Evolutionary conservation across 2,888 invertebrate genomes (phyloP).

Genomic region (Taphrorychus bicolor): DNA sequence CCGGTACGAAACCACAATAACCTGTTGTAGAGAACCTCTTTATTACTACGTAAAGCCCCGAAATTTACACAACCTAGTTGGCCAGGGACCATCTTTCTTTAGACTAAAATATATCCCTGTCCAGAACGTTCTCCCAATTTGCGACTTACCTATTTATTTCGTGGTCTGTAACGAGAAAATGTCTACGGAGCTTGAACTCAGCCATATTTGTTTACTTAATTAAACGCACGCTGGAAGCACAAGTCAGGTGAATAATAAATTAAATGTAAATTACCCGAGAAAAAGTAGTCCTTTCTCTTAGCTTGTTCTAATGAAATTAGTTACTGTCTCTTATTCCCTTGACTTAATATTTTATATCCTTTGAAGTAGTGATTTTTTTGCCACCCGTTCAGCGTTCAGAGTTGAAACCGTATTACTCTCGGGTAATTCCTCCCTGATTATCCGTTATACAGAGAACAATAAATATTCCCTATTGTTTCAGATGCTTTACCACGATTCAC

Average conservation of each 20-base stretch:
- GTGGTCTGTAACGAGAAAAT: slow-evolving; percentile 29
- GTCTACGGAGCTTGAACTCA: slow-evolving; percentile 21
- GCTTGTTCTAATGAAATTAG: not conserved
- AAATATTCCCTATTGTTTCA: slow-evolving; percentile 33
- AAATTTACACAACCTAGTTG: slow-evolving; percentile 10
- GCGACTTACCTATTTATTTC: slow-evolving; percentile 30
- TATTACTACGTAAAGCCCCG: slow-evolving; percentile 1
- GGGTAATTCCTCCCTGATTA: too few species aligned
- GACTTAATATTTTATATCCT: not conserved
- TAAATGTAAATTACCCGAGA: slow-evolving; percentile 13
- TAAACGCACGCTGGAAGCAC: slow-evolving; percentile 28
- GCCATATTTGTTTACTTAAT: slow-evolving; percentile 33
- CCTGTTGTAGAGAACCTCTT: not conserved
- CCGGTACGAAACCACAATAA: not conserved
- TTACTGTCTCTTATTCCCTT: not conserved
- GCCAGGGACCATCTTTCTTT: slow-evolving; percentile 14
- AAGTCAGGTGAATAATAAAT: slow-evolving; percentile 33
- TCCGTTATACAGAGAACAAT: not conserved
- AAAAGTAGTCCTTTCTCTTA: slow-evolving; percentile 8
- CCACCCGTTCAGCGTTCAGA: too few species aligned
- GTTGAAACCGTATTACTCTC: too few species aligned
- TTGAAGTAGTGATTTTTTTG: not conserved
- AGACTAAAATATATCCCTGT: slow-evolving; percentile 25
- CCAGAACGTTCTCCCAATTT: slow-evolving; percentile 23
- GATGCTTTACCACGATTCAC: slow-evolving; percentile 73